Conservation (phyloP, 2,113 vertebrate genomes). For the Vimba vimba region DNA sequence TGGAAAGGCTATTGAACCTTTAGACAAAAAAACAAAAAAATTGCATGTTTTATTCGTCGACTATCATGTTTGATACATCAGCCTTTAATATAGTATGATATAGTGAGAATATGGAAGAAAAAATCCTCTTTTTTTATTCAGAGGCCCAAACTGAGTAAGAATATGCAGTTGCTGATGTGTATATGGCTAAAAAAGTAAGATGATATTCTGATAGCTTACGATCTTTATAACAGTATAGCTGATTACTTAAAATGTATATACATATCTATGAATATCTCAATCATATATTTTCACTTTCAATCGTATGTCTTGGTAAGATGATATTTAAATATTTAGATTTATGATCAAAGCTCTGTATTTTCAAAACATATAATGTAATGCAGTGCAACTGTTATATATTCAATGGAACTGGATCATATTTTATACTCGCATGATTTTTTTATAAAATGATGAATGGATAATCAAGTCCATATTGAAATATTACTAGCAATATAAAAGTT, state of each 20-base stretch:
- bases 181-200: neutral
- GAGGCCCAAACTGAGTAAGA: neutral
- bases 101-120: neutral
- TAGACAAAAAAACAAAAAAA: no score
- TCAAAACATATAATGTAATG: neutral
- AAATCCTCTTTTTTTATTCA: neutral
- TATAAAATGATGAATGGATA: neutral
- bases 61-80: neutral
- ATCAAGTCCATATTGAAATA: neutral
- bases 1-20: no score
- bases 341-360: no score
- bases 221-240: neutral
- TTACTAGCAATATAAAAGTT: neutral
- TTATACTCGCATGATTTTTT: neutral
- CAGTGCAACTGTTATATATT: neutral
- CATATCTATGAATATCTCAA: no score
- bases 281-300: neutral
- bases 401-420: no score
- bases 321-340: neutral
- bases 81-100: neutral
- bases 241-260: neutral
- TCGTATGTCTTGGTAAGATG: neutral
- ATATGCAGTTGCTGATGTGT: neutral
- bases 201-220: neutral
- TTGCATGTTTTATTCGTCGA: no score